Base-by-base conservation (phyloP, 23 tunicate genomes). In the Ascidia mentula region DNA sequence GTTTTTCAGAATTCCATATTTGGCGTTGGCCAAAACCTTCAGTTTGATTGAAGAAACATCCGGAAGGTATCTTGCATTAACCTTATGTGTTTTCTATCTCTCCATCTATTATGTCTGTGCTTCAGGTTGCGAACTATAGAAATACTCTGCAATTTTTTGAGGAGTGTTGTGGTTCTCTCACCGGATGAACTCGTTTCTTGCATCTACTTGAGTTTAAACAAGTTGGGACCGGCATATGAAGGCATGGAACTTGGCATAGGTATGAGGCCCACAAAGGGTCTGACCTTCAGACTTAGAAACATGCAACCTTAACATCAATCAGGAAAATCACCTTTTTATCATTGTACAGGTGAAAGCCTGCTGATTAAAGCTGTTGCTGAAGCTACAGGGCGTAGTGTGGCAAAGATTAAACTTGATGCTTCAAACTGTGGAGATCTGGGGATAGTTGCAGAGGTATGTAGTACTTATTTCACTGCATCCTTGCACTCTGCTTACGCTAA, bases 191-290 rank as follows among this genome's bases (percentile, higher is more conserved):
- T 91, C 32, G 69, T 92, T 7, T 40, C 94, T 26, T 88, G 97
- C 42, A 83, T 96, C 0, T 89, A 96, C 73, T 59, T 96, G 36
- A 84, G 94, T 72, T 46, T 96, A 37, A 96, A 96, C 72, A 79
- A 87, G 69, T 78, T 96, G 31, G 99, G 98, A 0, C 94, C 99
- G 4, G 94, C 99, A n/a, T 96, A 96, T 77, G 97, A 96, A 79
- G 99, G 99, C 33, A 81, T 88, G 61, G 99, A 96, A 84, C 86
- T 96, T 33, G 99, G 99, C 13, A 88, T 96, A 33, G 99, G 99
- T 88, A 42, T 45, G 79, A 18, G 20, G 18, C 20, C 20, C 18
- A 46, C 20, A 18, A 46, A 46, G 20, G n/a, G n/a, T n/a, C n/a
- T n/a, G n/a, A n/a, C n/a, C n/a, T n/a, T 69, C 28, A 69, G 32